Evolutionary conservation across 2,888 invertebrate genomes (phyloP), one percentile per base, ranked within the genome.

Genomic region (Cepaea hortensis): DNA sequence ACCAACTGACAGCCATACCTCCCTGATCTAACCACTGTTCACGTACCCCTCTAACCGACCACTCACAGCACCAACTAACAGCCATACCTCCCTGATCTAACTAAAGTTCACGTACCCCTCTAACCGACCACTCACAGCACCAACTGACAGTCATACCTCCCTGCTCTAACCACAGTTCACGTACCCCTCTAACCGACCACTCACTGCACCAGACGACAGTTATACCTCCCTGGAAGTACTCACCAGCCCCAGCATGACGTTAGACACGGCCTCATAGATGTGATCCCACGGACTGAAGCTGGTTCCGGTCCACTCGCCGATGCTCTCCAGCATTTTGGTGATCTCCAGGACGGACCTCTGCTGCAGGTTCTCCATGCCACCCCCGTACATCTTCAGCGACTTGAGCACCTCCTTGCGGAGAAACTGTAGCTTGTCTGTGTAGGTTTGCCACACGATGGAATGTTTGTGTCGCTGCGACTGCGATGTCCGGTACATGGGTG

Each of bases 381-480:
- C 80, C 3, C 91, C 91, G 82, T 91, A 91, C 90, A 90, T 91
- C 75, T 89, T 90, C 76, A 92, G 81, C 35, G 90, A 91, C 48
- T 89, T 90, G 23, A 90, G 77, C 0, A 90, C 90, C 83, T 85
- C 90, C 81, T 92, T 92, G 55, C 92, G 85, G 35, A 92, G 89
- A 87, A 91, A 90, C 88, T 88, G 85, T n/a, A 92, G 87, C 87
- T 91, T 91, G 0, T 90, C 89, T 3, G 90, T 91, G 85, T 91
- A 92, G 0, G 91, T 91, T 87, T 92, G 92, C 92, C 92, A 92
- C 18, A 92, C 92, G 9, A 92, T 91, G 15, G 91, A 91, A 75
- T 91, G 89, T 70, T 85, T 86, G 82, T 90, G 87, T 77, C 92
- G 87, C 15, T 89, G 87, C 7, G 89, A 87, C 48, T 90, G 89